Base-by-base conservation (phyloP, 2,797 vertebrate species). In the Enteromius radiatus region DNA sequence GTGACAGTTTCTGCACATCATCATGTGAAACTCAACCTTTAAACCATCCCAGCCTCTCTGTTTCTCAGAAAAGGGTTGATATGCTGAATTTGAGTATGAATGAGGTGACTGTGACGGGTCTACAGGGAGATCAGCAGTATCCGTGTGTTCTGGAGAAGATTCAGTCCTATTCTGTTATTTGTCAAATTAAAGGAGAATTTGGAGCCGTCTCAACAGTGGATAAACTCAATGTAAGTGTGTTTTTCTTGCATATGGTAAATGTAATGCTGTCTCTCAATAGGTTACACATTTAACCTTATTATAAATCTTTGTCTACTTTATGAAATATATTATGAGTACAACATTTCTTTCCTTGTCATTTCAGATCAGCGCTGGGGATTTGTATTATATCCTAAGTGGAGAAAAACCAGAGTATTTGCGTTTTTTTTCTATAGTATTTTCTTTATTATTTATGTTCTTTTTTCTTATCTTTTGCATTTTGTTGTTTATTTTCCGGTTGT, bases 51-150 rank as follows among this genome's bases (percentile, higher is more conserved):
- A 17, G 7, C 5, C 26, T 19, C 23, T 76, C 52, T 59, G 70
- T 78, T 92, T 47, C 90, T 64, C 87, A 98, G 97, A 99, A 98
- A 96, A 92, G 87, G 85, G 90, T 89, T 0, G 98, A 99, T 88
- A 86, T 90, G 12, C 91, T 99, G 88, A 90, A 93, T 74, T 94
- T 99, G 85, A 92, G 70, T 9, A 3, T 6, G 31, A 81, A 78
- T 0, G 98, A 99, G 21, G 70, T 99, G n/a, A 88, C 85, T 0
- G 94, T 97, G 63, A 91, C 82, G 82, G 94, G 93, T 1, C 76
- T 92, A 9, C 80, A 93, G 9, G 87, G 80, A 1, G 88, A 56
- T 10, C 64, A 89, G 31, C 23, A 5, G 0, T 28, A 90, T 1
- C 1, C 0, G 15, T 95, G 95, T 33, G 6, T 80, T 41, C 65